A percentile compares a stretch with the other conserved stretches of the same genome.
phyloP scores from a whole-genome alignment of 2,797 vertebrate genomes.

The Dromococcyx pavoninus region DNA sequence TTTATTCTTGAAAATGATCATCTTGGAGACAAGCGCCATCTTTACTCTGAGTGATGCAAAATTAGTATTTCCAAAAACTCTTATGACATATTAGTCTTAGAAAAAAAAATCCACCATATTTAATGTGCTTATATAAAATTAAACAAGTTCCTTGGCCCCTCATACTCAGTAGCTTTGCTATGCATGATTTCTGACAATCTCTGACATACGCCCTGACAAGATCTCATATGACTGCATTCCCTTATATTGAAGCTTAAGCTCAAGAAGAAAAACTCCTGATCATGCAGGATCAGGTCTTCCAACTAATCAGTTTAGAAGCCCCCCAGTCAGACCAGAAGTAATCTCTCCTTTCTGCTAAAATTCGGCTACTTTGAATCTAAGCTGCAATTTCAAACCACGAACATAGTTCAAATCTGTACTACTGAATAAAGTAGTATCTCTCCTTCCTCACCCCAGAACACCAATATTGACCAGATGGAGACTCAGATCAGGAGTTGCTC shows the following conservation, averaged over 20 bases:
- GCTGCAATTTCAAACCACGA: background rate
- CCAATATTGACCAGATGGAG: accelerated
- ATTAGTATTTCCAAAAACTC: background rate
- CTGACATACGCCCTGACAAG: background rate
- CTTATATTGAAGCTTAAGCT: background rate
- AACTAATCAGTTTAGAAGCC: background rate
- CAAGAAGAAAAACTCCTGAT: background rate
- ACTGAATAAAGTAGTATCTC: background rate
- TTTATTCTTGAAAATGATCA: background rate
- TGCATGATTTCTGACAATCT: background rate
- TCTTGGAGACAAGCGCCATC: background rate
- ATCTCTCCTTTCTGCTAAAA: background rate
- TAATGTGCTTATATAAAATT: background rate
- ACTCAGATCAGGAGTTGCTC: background rate
- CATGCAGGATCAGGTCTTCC: background rate
- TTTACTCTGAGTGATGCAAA: background rate
- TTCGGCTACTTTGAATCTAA: background rate
- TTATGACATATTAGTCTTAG: background rate
- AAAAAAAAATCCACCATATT: background rate
- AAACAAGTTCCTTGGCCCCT: background rate
- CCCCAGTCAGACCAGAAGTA: background rate
- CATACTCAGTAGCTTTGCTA: background rate
- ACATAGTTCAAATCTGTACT: background rate
- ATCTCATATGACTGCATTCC: background rate
- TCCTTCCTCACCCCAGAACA: background rate